Evolutionary conservation across 2,113 vertebrate genomes (phyloP).

Genomic region (Microcebus murinus): DNA sequence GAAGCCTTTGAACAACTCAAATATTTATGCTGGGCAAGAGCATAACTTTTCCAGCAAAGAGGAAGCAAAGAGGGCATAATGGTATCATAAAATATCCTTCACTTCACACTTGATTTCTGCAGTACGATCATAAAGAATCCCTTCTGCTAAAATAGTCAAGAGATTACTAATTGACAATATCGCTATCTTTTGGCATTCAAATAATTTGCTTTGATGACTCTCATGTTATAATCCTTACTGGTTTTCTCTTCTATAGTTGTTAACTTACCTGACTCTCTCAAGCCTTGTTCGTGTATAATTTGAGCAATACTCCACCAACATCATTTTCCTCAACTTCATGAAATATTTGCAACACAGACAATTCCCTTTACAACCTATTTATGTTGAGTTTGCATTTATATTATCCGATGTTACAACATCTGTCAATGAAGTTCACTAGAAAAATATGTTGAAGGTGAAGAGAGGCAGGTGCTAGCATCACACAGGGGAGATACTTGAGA

Average conservation of each 20-base stretch:
- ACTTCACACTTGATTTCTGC: not conserved
- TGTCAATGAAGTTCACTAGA: not conserved
- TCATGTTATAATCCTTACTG: not conserved
- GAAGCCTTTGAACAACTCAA: constrained; percentile 35
- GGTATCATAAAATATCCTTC: not conserved
- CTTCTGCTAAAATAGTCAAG: not conserved
- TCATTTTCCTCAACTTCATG: constrained; percentile 16
- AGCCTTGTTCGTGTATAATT: not conserved
- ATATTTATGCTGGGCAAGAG: not conserved
- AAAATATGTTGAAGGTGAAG: not conserved
- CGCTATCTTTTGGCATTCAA: not conserved
- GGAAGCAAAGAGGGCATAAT: not conserved
- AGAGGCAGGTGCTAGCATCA: not conserved
- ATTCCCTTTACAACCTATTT: not conserved
- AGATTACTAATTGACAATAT: not conserved
- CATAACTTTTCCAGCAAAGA: constrained; percentile 32
- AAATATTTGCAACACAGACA: not conserved
- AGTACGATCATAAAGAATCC: not conserved
- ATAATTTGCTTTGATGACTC: not conserved
- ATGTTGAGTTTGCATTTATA: not conserved
- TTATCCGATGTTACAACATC: not conserved
- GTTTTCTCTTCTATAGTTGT: not conserved
- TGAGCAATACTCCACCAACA: not conserved
- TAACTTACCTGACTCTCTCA: not conserved
- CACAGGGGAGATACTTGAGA: not conserved